phyloP scores from a whole-genome alignment of 2,113 vertebrate genomes.

The Verasper variegatus region DNA sequence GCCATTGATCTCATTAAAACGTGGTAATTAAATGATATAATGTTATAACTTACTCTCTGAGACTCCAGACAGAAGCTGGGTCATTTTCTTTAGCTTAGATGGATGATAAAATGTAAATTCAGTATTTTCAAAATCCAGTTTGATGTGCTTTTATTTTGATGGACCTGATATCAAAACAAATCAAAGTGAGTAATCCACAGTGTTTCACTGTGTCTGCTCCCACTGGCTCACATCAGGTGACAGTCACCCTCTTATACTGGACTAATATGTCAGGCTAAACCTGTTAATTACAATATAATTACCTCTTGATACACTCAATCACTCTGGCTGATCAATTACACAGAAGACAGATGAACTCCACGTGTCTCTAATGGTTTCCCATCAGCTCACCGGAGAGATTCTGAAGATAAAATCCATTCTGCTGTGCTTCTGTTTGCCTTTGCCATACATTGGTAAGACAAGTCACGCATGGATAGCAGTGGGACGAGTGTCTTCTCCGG shows the following conservation, averaged over 20 bases:
- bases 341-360: constrained; percentile 44
- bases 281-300: constrained; percentile 57
- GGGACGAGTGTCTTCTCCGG: constrained; percentile 57
- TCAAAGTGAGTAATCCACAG: too few species aligned
- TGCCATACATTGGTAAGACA: constrained; percentile 51
- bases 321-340: constrained; percentile 51
- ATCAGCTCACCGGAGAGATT: constrained; percentile 14
- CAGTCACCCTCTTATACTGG: constrained; percentile 27
- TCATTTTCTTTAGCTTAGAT: too few species aligned
- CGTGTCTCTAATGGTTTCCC: constrained; percentile 25
- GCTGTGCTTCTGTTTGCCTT: constrained; percentile 25
- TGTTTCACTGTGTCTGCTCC: neutral
- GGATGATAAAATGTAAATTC: neutral
- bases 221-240: neutral
- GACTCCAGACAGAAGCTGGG: too few species aligned
- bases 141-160: neutral
- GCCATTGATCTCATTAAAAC: too few species aligned
- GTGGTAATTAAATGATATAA: too few species aligned
- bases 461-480: constrained; percentile 48
- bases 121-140: neutral
- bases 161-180: neutral
- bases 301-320: constrained; percentile 47
- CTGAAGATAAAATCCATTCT: constrained; percentile 55
- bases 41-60: too few species aligned
- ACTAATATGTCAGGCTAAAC: constrained; percentile 33